Evolutionary conservation across 2,113 vertebrate genomes (phyloP).

Genomic region (Theristicus caerulescens): DNA sequence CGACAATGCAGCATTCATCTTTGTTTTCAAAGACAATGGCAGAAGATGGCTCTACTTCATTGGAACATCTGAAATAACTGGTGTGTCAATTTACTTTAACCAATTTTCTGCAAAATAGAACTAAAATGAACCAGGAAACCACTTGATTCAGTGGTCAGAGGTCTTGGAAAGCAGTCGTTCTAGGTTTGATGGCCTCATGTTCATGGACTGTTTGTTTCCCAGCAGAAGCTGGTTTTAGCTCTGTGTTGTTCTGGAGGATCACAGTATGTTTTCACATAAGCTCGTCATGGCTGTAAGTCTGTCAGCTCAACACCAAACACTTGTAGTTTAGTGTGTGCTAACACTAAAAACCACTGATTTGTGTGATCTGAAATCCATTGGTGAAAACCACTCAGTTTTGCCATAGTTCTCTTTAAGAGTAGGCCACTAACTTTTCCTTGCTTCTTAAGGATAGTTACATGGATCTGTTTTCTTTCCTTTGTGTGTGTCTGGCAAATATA

Average conservation of each 20-base stretch:
- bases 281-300: accelerated
- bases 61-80: slow-evolving; percentile 2
- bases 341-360: not conserved
- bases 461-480: not conserved
- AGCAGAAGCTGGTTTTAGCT: not conserved
- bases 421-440: not conserved
- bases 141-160: not conserved
- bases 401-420: not conserved
- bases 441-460: not conserved
- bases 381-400: not conserved
- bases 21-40: not conserved
- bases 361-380: not conserved
- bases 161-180: not conserved
- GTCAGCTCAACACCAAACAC: not conserved
- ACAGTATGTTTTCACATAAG: not conserved
- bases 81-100: not conserved
- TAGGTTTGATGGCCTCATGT: not conserved
- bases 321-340: not conserved
- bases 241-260: not conserved
- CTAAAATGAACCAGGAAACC: not conserved
- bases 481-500: not conserved
- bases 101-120: not conserved
- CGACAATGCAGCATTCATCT: slow-evolving; percentile 16
- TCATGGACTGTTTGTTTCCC: not conserved
- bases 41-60: slow-evolving; percentile 14